phyloP scores from a whole-genome alignment of 2,797 vertebrate species.

The Propithecus perrieri region DNA sequence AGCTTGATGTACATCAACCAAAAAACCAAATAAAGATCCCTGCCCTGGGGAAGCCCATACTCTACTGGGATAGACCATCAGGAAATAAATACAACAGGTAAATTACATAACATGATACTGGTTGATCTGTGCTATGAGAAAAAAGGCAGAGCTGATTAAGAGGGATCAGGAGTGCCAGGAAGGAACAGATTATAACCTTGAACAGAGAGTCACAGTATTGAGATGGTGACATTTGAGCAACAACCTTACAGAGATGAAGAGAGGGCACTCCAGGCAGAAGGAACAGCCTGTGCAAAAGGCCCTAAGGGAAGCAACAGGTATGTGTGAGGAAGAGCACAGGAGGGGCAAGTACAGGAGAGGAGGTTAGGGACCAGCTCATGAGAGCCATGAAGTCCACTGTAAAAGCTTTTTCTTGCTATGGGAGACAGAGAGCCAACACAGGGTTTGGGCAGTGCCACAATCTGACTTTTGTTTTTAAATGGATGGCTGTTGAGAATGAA shows the following conservation, averaged over 20 bases:
- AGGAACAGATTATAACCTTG: neutral
- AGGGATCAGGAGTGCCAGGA: neutral
- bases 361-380: neutral
- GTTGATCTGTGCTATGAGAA: too few relatives aligned
- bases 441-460: neutral
- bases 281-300: too few relatives aligned
- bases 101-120: neutral
- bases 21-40: neutral
- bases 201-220: neutral
- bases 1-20: neutral
- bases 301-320: too few relatives aligned
- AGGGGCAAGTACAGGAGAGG: rapidly evolving
- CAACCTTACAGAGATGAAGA: rapidly evolving
- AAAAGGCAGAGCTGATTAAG: neutral
- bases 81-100: neutral
- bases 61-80: neutral
- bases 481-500: neutral
- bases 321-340: neutral
- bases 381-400: neutral
- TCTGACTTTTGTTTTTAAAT: neutral
- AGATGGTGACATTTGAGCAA: neutral
- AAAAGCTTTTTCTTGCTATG: neutral
- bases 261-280: neutral
- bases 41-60: neutral
- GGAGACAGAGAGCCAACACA: neutral